Evolutionary conservation across 2,888 invertebrate species (phyloP).

Genomic region (Agriotes lineatus): DNA sequence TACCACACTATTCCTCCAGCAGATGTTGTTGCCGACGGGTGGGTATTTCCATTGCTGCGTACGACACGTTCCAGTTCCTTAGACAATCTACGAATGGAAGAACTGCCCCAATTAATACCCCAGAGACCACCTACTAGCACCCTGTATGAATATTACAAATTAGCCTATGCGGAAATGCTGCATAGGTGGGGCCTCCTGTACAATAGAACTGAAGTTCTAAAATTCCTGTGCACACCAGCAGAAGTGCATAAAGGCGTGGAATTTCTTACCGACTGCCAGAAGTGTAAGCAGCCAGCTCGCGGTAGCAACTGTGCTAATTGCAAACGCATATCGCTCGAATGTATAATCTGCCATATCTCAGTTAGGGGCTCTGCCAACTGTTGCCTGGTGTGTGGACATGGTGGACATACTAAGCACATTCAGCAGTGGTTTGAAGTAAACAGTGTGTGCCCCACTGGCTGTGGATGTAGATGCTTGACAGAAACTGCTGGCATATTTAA

Average conservation of each 20-base stretch:
- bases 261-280: conserved; percentile 79
- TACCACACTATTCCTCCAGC: conserved; percentile 88
- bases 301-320: conserved; percentile 80
- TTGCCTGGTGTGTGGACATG: conserved; percentile 92
- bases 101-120: conserved; percentile 56
- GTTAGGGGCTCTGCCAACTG: conserved; percentile 88
- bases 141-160: conserved; percentile 86
- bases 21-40: conserved; percentile 83
- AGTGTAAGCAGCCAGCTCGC: conserved; percentile 76
- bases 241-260: conserved; percentile 72
- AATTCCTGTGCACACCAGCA: conserved; percentile 68
- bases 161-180: conserved; percentile 89
- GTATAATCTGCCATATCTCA: conserved; percentile 87
- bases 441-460: conserved; percentile 89
- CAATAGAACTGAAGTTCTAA: conserved; percentile 72
- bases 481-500: conserved; percentile 73
- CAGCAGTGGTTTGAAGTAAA: conserved; percentile 84
- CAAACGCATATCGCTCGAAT: conserved; percentile 81
- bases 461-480: conserved; percentile 89
- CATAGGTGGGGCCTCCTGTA: conserved; percentile 69
- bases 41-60: conserved; percentile 78
- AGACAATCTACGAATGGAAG: conserved; percentile 74
- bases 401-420: conserved; percentile 90
- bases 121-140: conserved; percentile 61
- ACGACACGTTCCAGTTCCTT: conserved; percentile 81